Conservation (phyloP, 1,140 invertebrate species). For the Magallana ariakensis region DNA sequence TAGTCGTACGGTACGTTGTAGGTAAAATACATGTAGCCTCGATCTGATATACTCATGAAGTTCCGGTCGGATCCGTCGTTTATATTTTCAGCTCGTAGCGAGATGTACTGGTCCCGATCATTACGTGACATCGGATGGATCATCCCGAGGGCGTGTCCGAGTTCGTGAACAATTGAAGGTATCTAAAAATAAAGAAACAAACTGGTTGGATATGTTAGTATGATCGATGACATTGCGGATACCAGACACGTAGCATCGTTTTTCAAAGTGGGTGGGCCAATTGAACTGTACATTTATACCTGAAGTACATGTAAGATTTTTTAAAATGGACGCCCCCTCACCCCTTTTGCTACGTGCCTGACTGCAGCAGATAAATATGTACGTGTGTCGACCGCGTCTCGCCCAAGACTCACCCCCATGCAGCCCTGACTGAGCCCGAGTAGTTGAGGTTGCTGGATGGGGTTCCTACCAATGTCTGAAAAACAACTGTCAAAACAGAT, state of each 20-base stretch:
- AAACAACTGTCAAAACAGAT: conserved; percentile 51
- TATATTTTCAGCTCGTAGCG: conserved; percentile 85
- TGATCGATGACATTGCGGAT: too few species aligned
- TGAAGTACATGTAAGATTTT: too few species aligned
- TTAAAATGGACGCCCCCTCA: too few species aligned
- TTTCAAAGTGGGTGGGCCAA: too few species aligned
- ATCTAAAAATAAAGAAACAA: conserved; percentile 20
- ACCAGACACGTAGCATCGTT: too few species aligned
- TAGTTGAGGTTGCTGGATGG: conserved; percentile 54
- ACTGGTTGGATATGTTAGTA: too few species aligned
- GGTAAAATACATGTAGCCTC: conserved; percentile 77
- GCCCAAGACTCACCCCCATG: conserved; percentile 50
- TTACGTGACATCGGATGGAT: conserved; percentile 85
- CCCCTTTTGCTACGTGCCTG: too few species aligned
- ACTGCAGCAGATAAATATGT: too few species aligned
- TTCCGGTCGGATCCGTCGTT: conserved; percentile 78
- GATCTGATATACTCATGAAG: conserved; percentile 79
- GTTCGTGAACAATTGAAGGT: conserved; percentile 76
- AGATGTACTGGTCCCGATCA: conserved; percentile 85
- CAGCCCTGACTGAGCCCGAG: conserved; percentile 57
- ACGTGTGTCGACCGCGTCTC: too few species aligned
- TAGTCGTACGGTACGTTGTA: conserved; percentile 81
- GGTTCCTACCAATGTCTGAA: conserved; percentile 54
- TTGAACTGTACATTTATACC: too few species aligned
- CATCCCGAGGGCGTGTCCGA: conserved; percentile 81